Base-by-base conservation (phyloP, 1,140 invertebrate genomes). In the Magallana angulata region DNA sequence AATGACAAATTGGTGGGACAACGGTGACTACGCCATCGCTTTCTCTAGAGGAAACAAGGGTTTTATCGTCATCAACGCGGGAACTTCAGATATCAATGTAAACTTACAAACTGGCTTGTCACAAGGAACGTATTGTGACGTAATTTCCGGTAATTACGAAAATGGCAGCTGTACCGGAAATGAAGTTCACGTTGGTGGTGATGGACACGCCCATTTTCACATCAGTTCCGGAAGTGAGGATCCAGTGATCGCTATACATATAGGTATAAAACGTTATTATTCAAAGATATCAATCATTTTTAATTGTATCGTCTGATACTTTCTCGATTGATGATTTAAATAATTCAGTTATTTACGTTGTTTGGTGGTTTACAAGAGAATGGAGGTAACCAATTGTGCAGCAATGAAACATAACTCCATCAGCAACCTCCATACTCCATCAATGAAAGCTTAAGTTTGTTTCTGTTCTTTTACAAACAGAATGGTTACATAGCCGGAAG, bases 71-170 rank as follows among this genome's bases (percentile, higher is more conserved):
- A 87, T 94, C 60, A 94, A 94, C 88, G 89, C 90, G 8, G 93
- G 93, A 11, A 89, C 87, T n/a, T 62, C 60, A 16, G 57, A 88
- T 57, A 14, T 92, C 14, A 88, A 90, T 88, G 24, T 76, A 16
- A 90, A 97, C 1, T 93, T 92, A 4, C 98, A 98, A 93, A 98
- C 97, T 1, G 97, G 97, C 57, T 94, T 98, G 14, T 96, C 97
- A 0, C 94, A 96, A 91, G 98, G 98, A 5, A 95, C 87, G 0
- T 98, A 98, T 93, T 98, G 98, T 94, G 98, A 99, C 92, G 96
- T 98, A 1, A 98, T 98, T 85, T 97, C 96, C 18, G 97, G 97
- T 56, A 94, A 94, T 80, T 95, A 96, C 64, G 92, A 94, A 0
- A 94, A 96, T 84, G 96, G 96, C 48, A 88, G 91, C 1, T 98